phyloP scores from a whole-genome alignment of 53 echinoderm and acorn worm genomes.

The Pentamera pediparva region DNA sequence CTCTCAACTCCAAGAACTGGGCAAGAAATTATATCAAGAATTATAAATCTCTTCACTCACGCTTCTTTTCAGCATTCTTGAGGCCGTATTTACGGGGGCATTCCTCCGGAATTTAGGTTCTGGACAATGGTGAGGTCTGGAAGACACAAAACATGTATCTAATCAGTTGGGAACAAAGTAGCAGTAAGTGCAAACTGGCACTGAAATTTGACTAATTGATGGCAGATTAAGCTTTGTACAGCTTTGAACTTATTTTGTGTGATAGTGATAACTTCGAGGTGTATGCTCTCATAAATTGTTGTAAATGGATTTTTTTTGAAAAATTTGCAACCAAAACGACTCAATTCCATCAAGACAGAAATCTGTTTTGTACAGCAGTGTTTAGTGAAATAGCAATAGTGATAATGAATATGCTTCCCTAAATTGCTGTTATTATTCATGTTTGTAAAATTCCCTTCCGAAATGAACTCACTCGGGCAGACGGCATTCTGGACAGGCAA shows the following conservation, averaged over 20 bases:
- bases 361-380: no score
- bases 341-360: no score
- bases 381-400: no score
- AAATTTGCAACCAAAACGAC: no score
- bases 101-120: constrained; percentile 85
- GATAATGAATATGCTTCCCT: no score
- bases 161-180: no score
- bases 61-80: constrained; percentile 74
- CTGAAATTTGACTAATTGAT: background rate
- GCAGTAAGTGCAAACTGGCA: background rate
- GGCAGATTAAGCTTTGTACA: background rate
- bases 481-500: no score
- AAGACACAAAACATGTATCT: background rate
- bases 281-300: background rate
- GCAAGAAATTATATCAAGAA: background rate
- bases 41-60: no score
- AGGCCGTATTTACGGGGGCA: constrained; percentile 83
- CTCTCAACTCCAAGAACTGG: background rate
- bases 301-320: no score
- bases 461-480: no score
- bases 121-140: constrained; percentile 92
- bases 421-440: no score
- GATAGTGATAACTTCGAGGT: background rate
- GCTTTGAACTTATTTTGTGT: background rate
- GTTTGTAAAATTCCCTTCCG: no score